Conservation (phyloP, 2,797 vertebrate genomes). For the Enteromius paludinosus region DNA sequence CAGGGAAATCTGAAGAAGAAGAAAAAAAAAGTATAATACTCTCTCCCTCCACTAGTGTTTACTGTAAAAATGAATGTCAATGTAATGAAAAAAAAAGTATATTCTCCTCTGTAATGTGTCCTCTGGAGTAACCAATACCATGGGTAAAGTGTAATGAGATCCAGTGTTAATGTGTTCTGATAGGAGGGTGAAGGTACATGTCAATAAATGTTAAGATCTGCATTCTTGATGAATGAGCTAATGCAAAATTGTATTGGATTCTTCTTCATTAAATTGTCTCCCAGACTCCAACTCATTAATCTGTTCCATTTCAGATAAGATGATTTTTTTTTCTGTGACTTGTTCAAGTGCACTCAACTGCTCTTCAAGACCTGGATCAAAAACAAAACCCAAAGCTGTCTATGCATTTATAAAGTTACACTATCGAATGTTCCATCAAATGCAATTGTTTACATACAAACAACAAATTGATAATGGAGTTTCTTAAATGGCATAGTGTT, state of each 20-base stretch:
- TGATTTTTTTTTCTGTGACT: constrained; percentile 31
- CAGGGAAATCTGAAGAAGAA: not conserved
- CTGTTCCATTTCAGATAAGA: constrained; percentile 60
- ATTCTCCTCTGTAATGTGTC: constrained; percentile 38
- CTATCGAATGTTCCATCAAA: not conserved
- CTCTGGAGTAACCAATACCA: constrained; percentile 22
- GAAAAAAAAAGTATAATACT: not conserved
- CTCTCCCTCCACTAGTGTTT: constrained; percentile 6
- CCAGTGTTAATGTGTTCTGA: constrained; percentile 50
- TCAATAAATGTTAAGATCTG: constrained; percentile 54
- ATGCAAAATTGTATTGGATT: constrained; percentile 62
- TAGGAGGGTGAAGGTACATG: constrained; percentile 42
- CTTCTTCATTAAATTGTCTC: constrained; percentile 59
- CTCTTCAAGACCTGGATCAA: constrained; percentile 2
- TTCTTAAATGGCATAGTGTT: not conserved
- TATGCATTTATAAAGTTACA: not conserved
- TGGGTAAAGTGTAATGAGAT: constrained; percentile 37
- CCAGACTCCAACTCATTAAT: constrained; percentile 58
- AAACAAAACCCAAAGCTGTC: constrained; percentile 3
- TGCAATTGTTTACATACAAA: not conserved
- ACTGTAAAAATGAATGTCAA: constrained; percentile 17
- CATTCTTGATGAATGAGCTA: constrained; percentile 59
- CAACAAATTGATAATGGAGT: not conserved
- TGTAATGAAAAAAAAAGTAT: constrained; percentile 9
- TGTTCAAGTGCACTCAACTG: constrained; percentile 33